phyloP scores from a whole-genome alignment of 2,113 vertebrate genomes.

The Pelmatolapia mariae region DNA sequence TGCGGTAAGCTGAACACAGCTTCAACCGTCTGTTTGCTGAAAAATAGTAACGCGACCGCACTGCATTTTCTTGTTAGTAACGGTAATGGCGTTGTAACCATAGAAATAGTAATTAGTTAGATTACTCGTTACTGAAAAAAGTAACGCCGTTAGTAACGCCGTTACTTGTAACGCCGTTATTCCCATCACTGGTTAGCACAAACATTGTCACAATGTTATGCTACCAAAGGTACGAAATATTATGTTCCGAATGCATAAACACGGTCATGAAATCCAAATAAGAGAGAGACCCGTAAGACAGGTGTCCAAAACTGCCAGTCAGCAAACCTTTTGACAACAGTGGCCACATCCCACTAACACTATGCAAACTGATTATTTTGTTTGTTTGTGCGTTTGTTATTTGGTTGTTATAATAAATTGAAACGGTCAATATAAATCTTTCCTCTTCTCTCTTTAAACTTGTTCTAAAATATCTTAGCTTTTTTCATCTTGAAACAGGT shows the following conservation, averaged over 20 bases:
- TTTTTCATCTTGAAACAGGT: background rate
- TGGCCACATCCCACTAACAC: background rate
- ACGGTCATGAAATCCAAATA: background rate
- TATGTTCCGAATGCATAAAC: background rate
- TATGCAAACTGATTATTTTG: background rate
- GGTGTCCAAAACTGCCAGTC: background rate
- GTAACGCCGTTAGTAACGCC: background rate
- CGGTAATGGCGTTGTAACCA: background rate
- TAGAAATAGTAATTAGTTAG: background rate
- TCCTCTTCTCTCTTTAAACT: background rate
- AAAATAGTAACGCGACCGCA: background rate
- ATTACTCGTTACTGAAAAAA: background rate
- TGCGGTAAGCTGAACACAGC: too few relatives aligned
- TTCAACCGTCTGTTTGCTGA: background rate
- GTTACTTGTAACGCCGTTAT: background rate
- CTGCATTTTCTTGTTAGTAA: background rate
- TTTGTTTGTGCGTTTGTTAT: background rate
- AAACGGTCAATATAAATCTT: background rate
- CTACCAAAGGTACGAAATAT: background rate
- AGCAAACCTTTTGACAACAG: background rate
- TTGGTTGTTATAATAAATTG: background rate
- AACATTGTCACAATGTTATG: background rate
- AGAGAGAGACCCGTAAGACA: background rate
- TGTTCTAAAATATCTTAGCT: background rate
- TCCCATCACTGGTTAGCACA: background rate